Evolutionary conservation across 2,888 invertebrate species (phyloP).

Genomic region (Cataglyphis rosenhaueri): DNA sequence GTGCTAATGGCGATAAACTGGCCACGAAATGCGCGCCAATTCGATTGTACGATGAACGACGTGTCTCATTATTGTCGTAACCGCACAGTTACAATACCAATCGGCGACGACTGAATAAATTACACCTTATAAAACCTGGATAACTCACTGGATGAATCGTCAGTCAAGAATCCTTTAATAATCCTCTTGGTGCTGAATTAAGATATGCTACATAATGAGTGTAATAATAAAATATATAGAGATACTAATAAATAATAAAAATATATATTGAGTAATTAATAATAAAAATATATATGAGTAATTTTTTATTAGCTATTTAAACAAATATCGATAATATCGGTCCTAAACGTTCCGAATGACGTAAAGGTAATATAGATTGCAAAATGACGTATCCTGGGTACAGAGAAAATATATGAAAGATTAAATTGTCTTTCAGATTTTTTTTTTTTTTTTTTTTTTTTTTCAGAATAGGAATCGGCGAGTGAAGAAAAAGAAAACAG

Average conservation of each 20-base stretch:
- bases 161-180: constrained; percentile 21
- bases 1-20: constrained; percentile 61
- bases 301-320: not conserved
- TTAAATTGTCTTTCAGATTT: not conserved
- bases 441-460: not conserved
- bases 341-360: not conserved
- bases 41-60: constrained; percentile 59
- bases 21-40: constrained; percentile 57
- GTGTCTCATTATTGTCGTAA: constrained; percentile 60
- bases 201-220: not conserved
- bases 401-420: not conserved
- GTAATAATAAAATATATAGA: not conserved
- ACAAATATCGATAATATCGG: not conserved
- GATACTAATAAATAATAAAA: not conserved
- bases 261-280: not conserved
- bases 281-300: not conserved
- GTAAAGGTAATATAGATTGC: not conserved
- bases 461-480: not conserved
- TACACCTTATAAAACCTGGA: constrained; percentile 32
- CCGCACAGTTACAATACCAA: constrained; percentile 58
- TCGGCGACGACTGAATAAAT: constrained; percentile 45
- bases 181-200: not conserved
- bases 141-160: constrained; percentile 24
- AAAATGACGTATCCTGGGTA: not conserved
- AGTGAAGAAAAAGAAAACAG: constrained; percentile 29